Conservation (phyloP, 1,140 invertebrate species). For the Trichogramma pretiosum region DNA sequence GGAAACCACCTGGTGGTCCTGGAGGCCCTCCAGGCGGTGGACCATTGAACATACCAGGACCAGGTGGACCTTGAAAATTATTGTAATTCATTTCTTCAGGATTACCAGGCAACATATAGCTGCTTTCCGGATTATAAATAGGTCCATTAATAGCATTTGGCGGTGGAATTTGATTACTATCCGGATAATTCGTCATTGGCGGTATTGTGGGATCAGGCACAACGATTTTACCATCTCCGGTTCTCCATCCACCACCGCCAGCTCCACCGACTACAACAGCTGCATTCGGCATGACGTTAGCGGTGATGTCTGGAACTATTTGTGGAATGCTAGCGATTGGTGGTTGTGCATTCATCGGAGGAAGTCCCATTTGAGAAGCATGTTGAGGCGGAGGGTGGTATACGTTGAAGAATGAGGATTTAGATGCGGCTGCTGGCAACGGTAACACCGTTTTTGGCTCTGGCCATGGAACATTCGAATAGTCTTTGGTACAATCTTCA, state of each 20-base stretch:
- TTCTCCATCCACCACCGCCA: slow-evolving; percentile 41
- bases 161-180: slow-evolving; percentile 31
- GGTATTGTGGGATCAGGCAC: slow-evolving; percentile 39
- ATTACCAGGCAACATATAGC: slow-evolving; percentile 33
- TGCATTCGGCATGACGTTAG: slow-evolving; percentile 17
- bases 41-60: slow-evolving; percentile 28
- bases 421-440: slow-evolving; percentile 20
- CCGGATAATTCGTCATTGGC: slow-evolving; percentile 30
- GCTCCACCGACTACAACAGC: too few relatives aligned
- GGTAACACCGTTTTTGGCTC: slow-evolving; percentile 59
- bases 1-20: slow-evolving; percentile 31
- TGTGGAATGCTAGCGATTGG: slow-evolving; percentile 24
- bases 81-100: slow-evolving; percentile 37
- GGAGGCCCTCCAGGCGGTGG: slow-evolving; percentile 2
- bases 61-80: slow-evolving; percentile 35
- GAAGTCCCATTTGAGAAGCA: slow-evolving; percentile 15
- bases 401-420: slow-evolving; percentile 11
- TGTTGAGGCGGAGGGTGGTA: slow-evolving; percentile 22
- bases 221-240: slow-evolving; percentile 45
- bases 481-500: slow-evolving; percentile 69
- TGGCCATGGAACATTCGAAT: slow-evolving; percentile 66
- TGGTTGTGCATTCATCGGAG: slow-evolving; percentile 16
- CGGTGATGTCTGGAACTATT: slow-evolving; percentile 25
- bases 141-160: slow-evolving; percentile 37
- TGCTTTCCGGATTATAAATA: slow-evolving; percentile 46